Conservation (phyloP, 2,797 vertebrate species). For the Smutsia gigantea region DNA sequence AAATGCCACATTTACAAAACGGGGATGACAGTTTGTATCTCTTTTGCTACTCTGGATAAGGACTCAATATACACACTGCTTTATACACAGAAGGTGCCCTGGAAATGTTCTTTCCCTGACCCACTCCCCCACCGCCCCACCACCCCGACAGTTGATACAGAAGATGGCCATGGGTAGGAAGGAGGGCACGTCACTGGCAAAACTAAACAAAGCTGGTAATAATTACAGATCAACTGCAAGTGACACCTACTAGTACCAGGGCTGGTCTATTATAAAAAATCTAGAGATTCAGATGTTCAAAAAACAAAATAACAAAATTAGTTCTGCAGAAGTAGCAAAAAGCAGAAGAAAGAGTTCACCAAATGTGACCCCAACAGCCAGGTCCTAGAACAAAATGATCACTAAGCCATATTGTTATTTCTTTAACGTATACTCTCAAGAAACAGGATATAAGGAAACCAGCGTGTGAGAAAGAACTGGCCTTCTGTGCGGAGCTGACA, state of each 20-base stretch:
- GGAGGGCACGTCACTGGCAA: background rate
- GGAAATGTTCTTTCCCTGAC: background rate
- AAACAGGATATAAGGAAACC: slow-evolving; percentile 18
- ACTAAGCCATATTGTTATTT: background rate
- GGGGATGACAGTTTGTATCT: background rate
- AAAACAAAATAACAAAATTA: background rate
- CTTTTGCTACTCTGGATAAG: background rate
- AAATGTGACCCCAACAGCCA: background rate
- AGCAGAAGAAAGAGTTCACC: background rate
- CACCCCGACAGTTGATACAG: background rate
- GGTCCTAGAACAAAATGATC: background rate
- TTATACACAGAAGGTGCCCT: background rate
- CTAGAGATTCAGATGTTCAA: background rate
- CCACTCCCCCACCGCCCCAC: accelerated
- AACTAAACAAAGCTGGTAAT: background rate
- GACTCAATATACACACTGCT: background rate
- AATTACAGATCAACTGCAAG: background rate
- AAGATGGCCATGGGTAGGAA: background rate
- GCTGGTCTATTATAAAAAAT: background rate
- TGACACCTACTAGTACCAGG: background rate
- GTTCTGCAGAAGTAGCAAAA: background rate
- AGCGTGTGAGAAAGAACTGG: slow-evolving; percentile 14
- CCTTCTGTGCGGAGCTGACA: background rate
- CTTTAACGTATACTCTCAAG: background rate
- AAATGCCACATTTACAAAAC: background rate